Evolutionary conservation across 2,888 invertebrate genomes (phyloP), one percentile per base, ranked within the genome.

Genomic region (Noctuana brunneofusca): DNA sequence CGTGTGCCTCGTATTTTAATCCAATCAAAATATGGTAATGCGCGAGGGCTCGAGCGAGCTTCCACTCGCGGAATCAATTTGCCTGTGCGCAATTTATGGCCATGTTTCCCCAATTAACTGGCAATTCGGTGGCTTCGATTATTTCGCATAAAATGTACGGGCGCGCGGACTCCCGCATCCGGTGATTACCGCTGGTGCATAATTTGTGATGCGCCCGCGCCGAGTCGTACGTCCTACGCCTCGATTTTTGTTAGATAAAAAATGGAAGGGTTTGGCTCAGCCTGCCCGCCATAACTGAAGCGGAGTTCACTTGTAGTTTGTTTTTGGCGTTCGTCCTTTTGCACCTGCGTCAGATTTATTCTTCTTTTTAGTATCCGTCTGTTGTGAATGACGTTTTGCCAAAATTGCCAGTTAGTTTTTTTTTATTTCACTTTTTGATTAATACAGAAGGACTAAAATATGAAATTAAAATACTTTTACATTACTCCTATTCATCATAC

Each of bases 41-140:
- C 67, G 70, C 71, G 67, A 67, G 68, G 68, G 78, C 73, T 74
- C 72, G 76, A 74, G 75, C 75, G 74, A 72, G 78, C 38, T 38
- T 76, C 76, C 73, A 75, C 76, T 79, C 72, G 81, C 75, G 74
- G 80, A 87, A 86, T 89, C 86, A 89, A 90, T 89, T 89, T 87
- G 82, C 84, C 75, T 75, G 78, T 74, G 78, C 74, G 76, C 84
- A 81, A 87, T 89, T 89, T 89, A 89, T 85, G 82, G 76, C 76
- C 86, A 75, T 88, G 89, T 87, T 86, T 81, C 83, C 76, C 83
- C 89, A 89, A 91, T 91, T 90, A 91, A 87, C 89, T 86, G 88
- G 83, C 87, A 86, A 90, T 90, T 89, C 90, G 88, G 89, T 89
- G 88, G 89, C 88, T 88, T 86, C 87, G 89, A 88, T 89, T 86